A percentile compares a stretch with the other conserved stretches of the same genome.
These are phyloP conservation scores for Oreochromis tanganicae DNA, from an alignment of 2,113 vertebrate species.

Conservation along the genomic window DNA sequence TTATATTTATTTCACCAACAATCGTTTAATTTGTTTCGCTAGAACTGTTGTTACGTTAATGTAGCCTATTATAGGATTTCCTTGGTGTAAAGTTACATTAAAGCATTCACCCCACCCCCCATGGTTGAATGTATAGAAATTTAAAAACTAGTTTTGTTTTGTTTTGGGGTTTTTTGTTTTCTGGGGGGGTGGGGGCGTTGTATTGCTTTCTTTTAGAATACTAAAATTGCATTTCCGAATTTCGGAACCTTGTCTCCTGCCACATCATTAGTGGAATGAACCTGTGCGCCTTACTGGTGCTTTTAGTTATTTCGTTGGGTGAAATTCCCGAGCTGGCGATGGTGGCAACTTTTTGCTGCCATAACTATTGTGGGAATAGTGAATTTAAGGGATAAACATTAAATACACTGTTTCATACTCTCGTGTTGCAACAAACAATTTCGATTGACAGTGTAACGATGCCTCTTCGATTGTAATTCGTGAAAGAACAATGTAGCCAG, in stretches of 20 bases:
- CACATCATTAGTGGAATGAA: rapidly evolving
- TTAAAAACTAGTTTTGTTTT: background rate
- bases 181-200: rapidly evolving
- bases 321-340: background rate
- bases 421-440: background rate
- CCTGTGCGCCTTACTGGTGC: rapidly evolving
- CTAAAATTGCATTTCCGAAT: background rate
- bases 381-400: background rate
- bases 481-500: background rate
- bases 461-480: background rate
- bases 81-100: rapidly evolving
- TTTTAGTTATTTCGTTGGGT: background rate
- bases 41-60: background rate
- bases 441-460: background rate
- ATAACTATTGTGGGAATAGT: background rate
- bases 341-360: background rate
- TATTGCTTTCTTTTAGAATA: background rate
- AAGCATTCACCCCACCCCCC: background rate
- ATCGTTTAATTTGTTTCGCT: background rate
- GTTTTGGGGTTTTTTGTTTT: background rate
- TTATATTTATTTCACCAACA: background rate
- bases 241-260: rapidly evolving
- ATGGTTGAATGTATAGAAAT: background rate
- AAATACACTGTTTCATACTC: background rate
- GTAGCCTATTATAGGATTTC: background rate